phyloP scores from a whole-genome alignment of 2,113 vertebrate species.

The Lagopus muta region DNA sequence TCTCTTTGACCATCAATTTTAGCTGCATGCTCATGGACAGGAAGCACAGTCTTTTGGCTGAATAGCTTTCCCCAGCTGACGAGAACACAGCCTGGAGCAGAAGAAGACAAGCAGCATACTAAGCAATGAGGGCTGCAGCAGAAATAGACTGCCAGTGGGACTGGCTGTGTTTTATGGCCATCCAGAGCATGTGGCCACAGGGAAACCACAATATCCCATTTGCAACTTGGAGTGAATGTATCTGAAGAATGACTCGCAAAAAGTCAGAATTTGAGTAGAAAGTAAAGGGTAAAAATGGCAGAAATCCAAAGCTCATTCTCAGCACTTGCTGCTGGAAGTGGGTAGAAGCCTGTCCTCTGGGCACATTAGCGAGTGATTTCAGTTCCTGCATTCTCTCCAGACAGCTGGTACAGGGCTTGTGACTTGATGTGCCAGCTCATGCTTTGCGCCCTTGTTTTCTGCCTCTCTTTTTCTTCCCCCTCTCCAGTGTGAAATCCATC shows the following conservation, averaged over 20 bases:
- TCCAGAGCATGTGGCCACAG: background rate
- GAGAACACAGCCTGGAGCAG: background rate
- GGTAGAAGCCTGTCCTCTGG: constrained; percentile 14
- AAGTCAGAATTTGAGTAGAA: constrained; percentile 5
- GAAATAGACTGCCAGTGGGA: background rate
- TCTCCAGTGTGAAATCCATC: background rate
- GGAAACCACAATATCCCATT: background rate
- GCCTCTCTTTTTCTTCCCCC: background rate
- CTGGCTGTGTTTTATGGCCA: background rate
- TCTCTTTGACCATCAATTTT: background rate
- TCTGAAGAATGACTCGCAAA: background rate
- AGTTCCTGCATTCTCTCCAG: background rate
- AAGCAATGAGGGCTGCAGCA: background rate
- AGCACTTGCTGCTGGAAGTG: background rate
- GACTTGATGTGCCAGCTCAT: background rate
- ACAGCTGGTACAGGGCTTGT: background rate
- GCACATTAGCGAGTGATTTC: background rate
- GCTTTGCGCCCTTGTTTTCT: background rate
- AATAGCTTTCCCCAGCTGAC: accelerated
- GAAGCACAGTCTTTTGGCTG: background rate
- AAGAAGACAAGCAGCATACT: background rate
- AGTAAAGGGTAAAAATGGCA: background rate
- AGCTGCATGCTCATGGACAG: accelerated
- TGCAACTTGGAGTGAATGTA: background rate
- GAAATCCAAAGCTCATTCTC: background rate